Evolutionary conservation across 1,140 invertebrate genomes (phyloP).

Genomic region (Drosophila pandora): DNA sequence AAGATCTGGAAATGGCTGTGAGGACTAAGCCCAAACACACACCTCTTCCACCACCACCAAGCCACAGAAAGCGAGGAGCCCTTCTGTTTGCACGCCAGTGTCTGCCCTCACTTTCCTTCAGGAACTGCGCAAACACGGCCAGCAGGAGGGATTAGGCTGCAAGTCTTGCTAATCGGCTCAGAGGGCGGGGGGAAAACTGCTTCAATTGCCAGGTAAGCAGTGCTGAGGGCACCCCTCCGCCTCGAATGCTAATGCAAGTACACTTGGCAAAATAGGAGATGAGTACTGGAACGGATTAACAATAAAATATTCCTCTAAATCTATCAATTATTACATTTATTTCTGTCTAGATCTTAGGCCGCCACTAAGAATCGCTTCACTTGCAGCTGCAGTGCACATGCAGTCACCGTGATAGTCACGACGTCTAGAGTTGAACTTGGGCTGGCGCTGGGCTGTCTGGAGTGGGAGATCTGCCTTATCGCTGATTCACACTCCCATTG

Average conservation of each 20-base stretch:
- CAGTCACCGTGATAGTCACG: slow-evolving; percentile 58
- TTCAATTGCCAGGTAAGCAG: slow-evolving; percentile 36
- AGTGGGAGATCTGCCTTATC: slow-evolving; percentile 8
- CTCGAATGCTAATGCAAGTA: no score
- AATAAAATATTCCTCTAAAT: no score
- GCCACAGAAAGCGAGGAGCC: no score
- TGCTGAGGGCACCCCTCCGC: not conserved
- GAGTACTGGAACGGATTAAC: no score
- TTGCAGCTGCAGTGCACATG: slow-evolving; percentile 36
- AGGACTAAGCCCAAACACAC: no score
- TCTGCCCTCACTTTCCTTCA: no score
- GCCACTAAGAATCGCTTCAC: not conserved
- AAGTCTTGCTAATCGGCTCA: slow-evolving; percentile 55
- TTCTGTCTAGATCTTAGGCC: no score
- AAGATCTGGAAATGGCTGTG: no score
- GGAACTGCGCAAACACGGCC: slow-evolving; percentile 8
- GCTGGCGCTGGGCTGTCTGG: slow-evolving; percentile 1
- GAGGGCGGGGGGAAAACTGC: slow-evolving; percentile 38
- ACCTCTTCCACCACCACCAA: no score
- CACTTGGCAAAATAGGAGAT: no score
- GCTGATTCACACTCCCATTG: slow-evolving; percentile 44
- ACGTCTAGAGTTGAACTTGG: slow-evolving; percentile 47
- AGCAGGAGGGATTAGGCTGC: slow-evolving; percentile 6
- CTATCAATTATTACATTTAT: no score
- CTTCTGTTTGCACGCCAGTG: no score